Evolutionary conservation across 2,797 vertebrate species (phyloP).

Genomic region (Leptodactylus fallax): DNA sequence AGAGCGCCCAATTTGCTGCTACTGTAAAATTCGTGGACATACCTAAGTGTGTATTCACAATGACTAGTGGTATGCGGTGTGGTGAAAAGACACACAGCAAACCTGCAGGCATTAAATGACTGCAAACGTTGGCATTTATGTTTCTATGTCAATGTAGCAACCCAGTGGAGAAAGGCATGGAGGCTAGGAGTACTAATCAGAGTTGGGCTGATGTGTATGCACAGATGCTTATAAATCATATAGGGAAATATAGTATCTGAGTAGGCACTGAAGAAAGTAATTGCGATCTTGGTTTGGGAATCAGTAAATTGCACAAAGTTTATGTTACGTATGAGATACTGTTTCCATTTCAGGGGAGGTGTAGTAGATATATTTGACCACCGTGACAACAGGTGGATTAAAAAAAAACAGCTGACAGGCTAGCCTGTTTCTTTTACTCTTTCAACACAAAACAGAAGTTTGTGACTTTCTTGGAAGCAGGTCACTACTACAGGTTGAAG

Average conservation of each 20-base stretch:
- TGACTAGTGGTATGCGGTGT: too few relatives aligned
- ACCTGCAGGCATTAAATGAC: too few relatives aligned
- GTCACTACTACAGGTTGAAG: conserved; percentile 23
- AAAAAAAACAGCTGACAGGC: conserved; percentile 15
- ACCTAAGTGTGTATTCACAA: too few relatives aligned
- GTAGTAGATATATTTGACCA: not conserved
- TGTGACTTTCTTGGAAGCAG: conserved; percentile 15
- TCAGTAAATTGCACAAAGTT: not conserved
- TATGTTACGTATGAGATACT: not conserved
- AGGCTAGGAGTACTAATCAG: too few relatives aligned
- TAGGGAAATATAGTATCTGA: not conserved
- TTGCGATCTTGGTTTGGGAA: not conserved
- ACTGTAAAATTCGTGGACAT: too few relatives aligned
- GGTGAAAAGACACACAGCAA: too few relatives aligned
- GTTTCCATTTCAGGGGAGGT: conserved; percentile 19
- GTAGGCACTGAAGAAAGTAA: not conserved
- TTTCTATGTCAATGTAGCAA: too few relatives aligned
- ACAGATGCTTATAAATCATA: not conserved
- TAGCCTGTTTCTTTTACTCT: conserved; percentile 25
- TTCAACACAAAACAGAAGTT: conserved; percentile 50
- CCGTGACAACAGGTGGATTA: conserved; percentile 24
- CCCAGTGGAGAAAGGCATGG: too few relatives aligned
- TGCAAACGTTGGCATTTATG: too few relatives aligned
- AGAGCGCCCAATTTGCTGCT: too few relatives aligned
- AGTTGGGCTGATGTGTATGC: too few relatives aligned